Evolutionary conservation across 35 echinoderm and acorn worm species (phyloP).

Genomic region (Nesometra sesokonis): DNA sequence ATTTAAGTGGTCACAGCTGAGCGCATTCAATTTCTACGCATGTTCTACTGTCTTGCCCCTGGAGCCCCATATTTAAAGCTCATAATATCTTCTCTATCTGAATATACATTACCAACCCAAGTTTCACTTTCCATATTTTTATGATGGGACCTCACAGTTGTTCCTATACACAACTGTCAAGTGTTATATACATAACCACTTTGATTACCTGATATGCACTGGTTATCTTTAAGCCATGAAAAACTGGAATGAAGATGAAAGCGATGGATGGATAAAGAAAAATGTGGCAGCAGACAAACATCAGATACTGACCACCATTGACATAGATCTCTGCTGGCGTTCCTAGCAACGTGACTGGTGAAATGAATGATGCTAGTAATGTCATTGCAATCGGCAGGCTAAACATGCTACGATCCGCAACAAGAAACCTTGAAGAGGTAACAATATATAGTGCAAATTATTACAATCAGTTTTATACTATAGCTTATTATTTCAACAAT

Average conservation of each 20-base stretch:
- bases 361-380: conserved; percentile 57
- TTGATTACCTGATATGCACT: conserved; percentile 45
- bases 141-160: too few relatives aligned
- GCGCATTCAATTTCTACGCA: too few relatives aligned
- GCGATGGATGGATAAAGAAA: conserved; percentile 36
- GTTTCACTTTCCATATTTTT: too few relatives aligned
- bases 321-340: conserved; percentile 57
- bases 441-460: background rate
- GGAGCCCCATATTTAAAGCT: too few relatives aligned
- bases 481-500: too few relatives aligned
- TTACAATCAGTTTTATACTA: too few relatives aligned
- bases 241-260: conserved; percentile 43
- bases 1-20: too few relatives aligned
- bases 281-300: conserved; percentile 25
- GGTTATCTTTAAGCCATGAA: conserved; percentile 33
- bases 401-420: conserved; percentile 44
- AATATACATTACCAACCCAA: too few relatives aligned
- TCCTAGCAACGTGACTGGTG: conserved; percentile 58
- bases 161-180: too few relatives aligned
- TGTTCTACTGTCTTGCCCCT: too few relatives aligned
- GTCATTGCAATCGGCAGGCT: conserved; percentile 50
- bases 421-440: conserved; percentile 31
- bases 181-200: background rate
- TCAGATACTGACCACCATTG: conserved; percentile 48
- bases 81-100: too few relatives aligned